A percentile compares a stretch with the other conserved stretches of the same genome.
Conservation (phyloP, 2,797 vertebrate genomes). For the Pantherophis alleghaniensis region DNA sequence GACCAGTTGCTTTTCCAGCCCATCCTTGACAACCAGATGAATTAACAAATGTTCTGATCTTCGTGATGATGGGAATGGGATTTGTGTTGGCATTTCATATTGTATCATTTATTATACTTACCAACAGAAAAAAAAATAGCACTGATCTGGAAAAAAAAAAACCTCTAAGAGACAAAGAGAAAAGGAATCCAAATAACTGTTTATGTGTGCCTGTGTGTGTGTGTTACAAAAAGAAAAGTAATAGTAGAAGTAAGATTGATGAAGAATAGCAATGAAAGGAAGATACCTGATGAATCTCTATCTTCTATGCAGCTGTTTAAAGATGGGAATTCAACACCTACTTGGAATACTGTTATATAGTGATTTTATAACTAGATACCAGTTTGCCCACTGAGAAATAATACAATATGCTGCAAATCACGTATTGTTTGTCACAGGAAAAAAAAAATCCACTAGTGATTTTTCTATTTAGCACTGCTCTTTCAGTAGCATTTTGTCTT, state of each 20-base stretch:
- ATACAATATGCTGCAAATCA: background rate
- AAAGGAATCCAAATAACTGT: background rate
- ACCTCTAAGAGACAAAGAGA: background rate
- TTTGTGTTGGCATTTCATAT: slow-evolving; percentile 19
- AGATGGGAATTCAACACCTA: background rate
- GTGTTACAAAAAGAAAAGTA: background rate
- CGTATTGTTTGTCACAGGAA: background rate
- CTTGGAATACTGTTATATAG: background rate
- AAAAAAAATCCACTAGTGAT: background rate
- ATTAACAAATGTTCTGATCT: slow-evolving; percentile 39
- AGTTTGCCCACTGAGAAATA: background rate
- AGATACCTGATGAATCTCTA: background rate
- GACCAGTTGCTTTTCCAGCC: slow-evolving; percentile 12
- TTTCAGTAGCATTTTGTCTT: background rate
- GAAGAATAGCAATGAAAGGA: background rate
- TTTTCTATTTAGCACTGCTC: background rate
- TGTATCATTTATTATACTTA: slow-evolving; percentile 10
- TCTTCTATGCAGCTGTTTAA: background rate
- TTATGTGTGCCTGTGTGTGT: background rate
- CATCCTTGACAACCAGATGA: slow-evolving; percentile 31
- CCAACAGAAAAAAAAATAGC: background rate
- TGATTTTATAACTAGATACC: background rate
- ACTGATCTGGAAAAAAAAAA: background rate
- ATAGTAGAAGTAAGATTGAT: background rate
- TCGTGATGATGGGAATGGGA: slow-evolving; percentile 14